Conservation (phyloP, 2,113 vertebrate genomes). For the Piaya cayana region DNA sequence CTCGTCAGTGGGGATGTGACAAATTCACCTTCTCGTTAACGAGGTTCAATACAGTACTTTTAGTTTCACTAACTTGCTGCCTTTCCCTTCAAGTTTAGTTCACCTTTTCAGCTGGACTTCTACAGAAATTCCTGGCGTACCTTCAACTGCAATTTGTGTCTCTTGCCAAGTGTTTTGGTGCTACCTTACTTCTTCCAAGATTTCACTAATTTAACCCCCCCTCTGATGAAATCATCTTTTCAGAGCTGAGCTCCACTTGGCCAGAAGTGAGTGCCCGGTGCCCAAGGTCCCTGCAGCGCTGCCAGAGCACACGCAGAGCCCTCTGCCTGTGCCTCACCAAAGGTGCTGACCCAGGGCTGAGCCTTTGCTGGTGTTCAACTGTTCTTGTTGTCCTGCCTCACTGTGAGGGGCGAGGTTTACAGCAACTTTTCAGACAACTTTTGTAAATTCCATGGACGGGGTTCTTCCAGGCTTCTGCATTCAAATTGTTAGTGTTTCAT, state of each 20-base stretch:
- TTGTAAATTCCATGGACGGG: rapidly evolving
- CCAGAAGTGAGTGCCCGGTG: not conserved
- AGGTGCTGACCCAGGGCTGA: not conserved
- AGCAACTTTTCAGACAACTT: not conserved
- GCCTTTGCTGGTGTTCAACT: not conserved
- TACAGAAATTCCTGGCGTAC: not conserved
- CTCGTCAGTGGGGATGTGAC: not conserved
- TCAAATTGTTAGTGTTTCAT: not conserved
- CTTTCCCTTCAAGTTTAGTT: not conserved
- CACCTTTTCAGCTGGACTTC: not conserved
- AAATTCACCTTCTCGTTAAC: not conserved
- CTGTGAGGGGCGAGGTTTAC: not conserved
- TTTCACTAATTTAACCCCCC: not conserved
- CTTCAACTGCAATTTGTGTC: not conserved
- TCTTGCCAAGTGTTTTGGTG: not conserved
- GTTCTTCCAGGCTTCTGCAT: not conserved
- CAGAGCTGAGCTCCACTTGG: rapidly evolving
- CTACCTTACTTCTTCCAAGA: not conserved
- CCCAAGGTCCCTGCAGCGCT: too few relatives aligned
- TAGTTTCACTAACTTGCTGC: not conserved
- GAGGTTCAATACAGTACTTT: not conserved
- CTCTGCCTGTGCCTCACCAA: rapidly evolving
- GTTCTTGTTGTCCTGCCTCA: rapidly evolving
- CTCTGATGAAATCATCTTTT: not conserved
- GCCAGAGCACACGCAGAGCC: not conserved